Evolutionary conservation across 2,113 vertebrate genomes (phyloP).

Genomic region (Megalops atlanticus): DNA sequence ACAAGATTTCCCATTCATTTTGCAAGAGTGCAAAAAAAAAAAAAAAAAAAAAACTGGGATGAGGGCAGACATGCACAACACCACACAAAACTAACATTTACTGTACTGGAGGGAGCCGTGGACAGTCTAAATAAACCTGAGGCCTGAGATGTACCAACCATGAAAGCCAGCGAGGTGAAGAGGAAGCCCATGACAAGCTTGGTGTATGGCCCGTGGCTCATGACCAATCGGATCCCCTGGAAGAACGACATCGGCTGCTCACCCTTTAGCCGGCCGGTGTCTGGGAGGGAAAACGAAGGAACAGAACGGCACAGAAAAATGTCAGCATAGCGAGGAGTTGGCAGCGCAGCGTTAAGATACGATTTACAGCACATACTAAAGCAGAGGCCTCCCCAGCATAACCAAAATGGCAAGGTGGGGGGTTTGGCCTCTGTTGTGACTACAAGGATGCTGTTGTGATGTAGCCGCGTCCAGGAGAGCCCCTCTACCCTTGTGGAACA

Average conservation of each 20-base stretch:
- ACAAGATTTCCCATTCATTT: neutral
- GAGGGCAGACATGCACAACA: neutral
- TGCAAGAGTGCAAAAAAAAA: neutral
- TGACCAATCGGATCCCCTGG: slow-evolving; percentile 81
- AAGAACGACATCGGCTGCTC: slow-evolving; percentile 74
- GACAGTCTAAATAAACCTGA: no score
- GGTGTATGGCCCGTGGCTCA: slow-evolving; percentile 84
- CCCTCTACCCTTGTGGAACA: neutral
- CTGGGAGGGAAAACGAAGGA: slow-evolving; percentile 55
- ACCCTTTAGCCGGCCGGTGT: slow-evolving; percentile 57
- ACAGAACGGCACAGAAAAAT: neutral
- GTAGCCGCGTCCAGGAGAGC: neutral
- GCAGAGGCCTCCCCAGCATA: neutral
- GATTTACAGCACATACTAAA: no score
- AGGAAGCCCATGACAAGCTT: slow-evolving; percentile 89
- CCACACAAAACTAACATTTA: neutral
- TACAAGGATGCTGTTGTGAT: neutral
- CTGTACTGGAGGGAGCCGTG: neutral
- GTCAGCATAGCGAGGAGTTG: no score
- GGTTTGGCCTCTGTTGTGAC: neutral
- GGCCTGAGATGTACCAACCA: slow-evolving; percentile 70
- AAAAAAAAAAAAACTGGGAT: no score
- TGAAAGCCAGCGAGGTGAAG: slow-evolving; percentile 92
- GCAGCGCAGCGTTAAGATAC: no score
- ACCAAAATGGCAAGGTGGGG: no score